phyloP scores from a whole-genome alignment of 1,140 invertebrate genomes.

The Helicorthomorpha holstii region DNA sequence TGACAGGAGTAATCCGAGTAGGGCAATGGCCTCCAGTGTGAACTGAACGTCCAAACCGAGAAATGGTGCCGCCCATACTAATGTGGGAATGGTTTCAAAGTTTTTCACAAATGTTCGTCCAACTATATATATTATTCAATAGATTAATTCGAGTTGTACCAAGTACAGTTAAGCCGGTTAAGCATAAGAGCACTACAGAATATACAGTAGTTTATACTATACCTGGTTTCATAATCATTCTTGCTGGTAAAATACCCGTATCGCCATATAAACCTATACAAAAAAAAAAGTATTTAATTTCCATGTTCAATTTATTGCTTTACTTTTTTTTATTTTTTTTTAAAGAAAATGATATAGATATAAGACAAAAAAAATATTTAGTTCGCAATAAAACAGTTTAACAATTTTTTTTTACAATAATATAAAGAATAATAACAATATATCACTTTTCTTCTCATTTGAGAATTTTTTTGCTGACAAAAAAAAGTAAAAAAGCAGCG shows the following conservation, averaged over 20 bases:
- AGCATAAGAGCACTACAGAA: constrained; percentile 13
- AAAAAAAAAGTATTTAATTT: constrained; percentile 7
- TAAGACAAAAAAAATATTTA: no score
- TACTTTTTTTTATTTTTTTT: constrained; percentile 1
- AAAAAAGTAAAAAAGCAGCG: no score
- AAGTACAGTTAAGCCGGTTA: neutral
- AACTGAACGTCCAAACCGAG: constrained; percentile 47
- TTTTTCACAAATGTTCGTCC: constrained; percentile 29
- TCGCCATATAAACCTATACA: constrained; percentile 54
- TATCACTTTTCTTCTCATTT: neutral
- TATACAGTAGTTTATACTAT: no score
- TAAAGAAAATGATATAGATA: neutral
- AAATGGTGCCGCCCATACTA: constrained; percentile 48
- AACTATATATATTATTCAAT: constrained; percentile 21
- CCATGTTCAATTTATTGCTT: constrained; percentile 2
- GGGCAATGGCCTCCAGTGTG: constrained; percentile 48
- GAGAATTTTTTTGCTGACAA: no score
- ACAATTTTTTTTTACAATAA: no score
- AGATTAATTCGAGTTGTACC: neutral
- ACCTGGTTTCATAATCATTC: constrained; percentile 34
- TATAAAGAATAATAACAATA: neutral
- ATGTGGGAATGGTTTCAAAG: constrained; percentile 44
- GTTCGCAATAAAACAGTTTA: no score
- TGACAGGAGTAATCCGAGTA: constrained; percentile 45
- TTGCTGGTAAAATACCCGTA: constrained; percentile 57